Base-by-base conservation (phyloP, 2,888 invertebrate species). In the Vanessa cardui region DNA sequence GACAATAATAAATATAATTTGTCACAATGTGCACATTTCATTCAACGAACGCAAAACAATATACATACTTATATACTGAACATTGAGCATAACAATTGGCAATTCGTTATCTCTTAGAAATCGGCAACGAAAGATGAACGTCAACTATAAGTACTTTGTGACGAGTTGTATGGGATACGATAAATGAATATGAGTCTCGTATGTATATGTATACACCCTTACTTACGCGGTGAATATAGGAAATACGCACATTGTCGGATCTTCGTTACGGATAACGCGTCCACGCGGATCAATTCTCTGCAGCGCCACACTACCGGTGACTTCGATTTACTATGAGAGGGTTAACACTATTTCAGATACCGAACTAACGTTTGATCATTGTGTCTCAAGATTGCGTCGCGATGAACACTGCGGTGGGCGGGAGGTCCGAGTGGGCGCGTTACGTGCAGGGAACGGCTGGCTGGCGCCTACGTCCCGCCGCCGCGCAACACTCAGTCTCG, bases 401-500 rank as follows among this genome's bases (percentile, higher is more conserved):
- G 45, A 44, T 45, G 31, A 16, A 15, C 21, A 44, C 49, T 39
- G 62, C 5, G 68, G 18, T 31, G 39, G 45, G 56, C 72, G 71
- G 61, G 59, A 69, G 72, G 71, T 72, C 71, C 72, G 69, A 63
- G 69, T 56, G 62, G 60, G 59, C 70, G 66, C 72, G 70, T 39
- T 39, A 39, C 39, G 39, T 39, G 39, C 39, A 76, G 39, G 59
- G 46, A 20, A 52, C 46, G 31, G 46, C 26, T 26, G 47, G 73
- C 72, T 78, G 82, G 82, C 83, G 85, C 77, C 83, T 83, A 81
- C 75, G 78, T 72, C 75, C 84, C 87, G 86, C 90, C 90, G 86
- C 85, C 86, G 77, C 91, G 89, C 78, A 78, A 87, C 88, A 83
- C 93, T 96, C 95, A 96, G 94, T 97, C 96, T 93, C 96, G 96